Evolutionary conservation across 2,113 vertebrate genomes (phyloP).

Genomic region (Heloderma charlesbogerti): DNA sequence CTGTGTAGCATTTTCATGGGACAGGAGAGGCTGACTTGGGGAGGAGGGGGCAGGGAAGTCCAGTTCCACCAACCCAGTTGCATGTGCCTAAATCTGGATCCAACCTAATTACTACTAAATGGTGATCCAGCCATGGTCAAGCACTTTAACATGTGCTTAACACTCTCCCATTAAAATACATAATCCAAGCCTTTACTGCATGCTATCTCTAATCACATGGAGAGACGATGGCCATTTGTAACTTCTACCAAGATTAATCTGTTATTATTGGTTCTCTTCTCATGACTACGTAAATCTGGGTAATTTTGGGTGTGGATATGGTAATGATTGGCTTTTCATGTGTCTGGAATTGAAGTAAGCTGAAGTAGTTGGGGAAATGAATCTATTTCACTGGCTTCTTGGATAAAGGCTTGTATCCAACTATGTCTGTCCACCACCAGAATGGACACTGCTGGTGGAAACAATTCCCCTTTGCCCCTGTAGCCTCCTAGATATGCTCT

Average conservation of each 20-base stretch:
- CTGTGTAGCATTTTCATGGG: no score
- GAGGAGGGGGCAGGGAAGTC: no score
- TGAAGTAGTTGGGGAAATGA: not conserved
- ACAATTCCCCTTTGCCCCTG: no score
- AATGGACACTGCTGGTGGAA: no score
- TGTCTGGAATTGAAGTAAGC: not conserved
- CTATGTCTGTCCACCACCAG: no score
- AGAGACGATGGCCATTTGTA: not conserved
- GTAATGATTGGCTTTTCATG: not conserved
- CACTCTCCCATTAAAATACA: not conserved
- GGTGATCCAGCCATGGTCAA: not conserved
- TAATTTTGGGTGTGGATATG: not conserved
- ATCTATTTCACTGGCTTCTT: not conserved
- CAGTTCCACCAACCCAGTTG: no score
- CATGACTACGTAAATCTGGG: not conserved
- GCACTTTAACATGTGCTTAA: not conserved
- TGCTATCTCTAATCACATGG: not conserved
- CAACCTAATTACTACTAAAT: not conserved
- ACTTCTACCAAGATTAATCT: not conserved
- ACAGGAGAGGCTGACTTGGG: no score
- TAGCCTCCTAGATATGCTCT: no score
- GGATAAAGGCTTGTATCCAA: not conserved
- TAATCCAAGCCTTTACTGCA: no score
- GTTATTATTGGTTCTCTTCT: not conserved
- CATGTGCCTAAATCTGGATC: no score